phyloP scores from a whole-genome alignment of 2,888 invertebrate genomes.

The Amphipoea oculea region DNA sequence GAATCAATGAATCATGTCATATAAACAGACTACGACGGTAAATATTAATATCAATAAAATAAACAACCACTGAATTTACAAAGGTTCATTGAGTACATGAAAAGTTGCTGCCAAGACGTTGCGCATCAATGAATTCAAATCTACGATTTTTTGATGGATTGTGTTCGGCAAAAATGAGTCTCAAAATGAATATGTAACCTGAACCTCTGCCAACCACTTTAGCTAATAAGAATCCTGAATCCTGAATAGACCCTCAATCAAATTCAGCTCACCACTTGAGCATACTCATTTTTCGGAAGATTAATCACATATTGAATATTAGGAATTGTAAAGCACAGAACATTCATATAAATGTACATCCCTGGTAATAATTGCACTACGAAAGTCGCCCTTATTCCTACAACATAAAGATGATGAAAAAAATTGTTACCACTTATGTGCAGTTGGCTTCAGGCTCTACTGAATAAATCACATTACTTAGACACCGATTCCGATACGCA shows the following conservation, averaged over 20 bases:
- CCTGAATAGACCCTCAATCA: background rate
- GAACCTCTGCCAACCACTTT: background rate
- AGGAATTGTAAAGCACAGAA: background rate
- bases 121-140: background rate
- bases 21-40: background rate
- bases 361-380: background rate
- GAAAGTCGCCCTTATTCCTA: background rate
- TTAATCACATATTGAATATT: background rate
- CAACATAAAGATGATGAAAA: background rate
- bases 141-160: background rate
- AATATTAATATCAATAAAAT: too few relatives aligned
- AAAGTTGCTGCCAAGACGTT: background rate
- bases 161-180: background rate
- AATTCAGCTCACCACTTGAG: background rate
- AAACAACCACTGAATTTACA: background rate
- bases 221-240: background rate
- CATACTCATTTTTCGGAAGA: background rate
- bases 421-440: background rate
- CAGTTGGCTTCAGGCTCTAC: background rate
- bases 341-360: background rate
- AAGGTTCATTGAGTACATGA: background rate
- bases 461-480: slow-evolving; percentile 29
- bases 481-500: background rate
- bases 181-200: background rate
- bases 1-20: background rate